Conservation (phyloP, 1,140 invertebrate species). For the Pseudobourletiella spinata region DNA sequence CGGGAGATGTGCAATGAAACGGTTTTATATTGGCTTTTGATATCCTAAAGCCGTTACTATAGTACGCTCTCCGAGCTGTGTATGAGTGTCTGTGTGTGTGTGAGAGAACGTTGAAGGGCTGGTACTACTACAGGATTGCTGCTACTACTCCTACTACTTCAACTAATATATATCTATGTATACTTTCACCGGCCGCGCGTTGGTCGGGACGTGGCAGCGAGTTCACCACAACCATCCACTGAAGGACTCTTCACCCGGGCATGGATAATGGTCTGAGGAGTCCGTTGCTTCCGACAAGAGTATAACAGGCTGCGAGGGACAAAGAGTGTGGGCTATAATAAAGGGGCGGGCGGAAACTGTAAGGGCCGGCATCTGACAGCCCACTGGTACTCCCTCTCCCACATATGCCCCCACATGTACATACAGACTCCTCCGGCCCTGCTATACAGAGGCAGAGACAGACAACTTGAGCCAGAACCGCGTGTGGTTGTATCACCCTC, state of each 20-base stretch:
- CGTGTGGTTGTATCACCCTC: not conserved
- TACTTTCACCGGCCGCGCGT: not conserved
- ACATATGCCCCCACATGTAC: not conserved
- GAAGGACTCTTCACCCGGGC: not conserved
- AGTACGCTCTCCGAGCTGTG: too few relatives aligned
- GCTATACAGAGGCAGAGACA: not conserved
- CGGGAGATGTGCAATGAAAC: too few relatives aligned
- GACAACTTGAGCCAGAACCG: not conserved
- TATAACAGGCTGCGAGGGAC: too few relatives aligned
- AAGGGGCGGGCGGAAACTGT: too few relatives aligned
- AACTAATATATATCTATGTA: too few relatives aligned
- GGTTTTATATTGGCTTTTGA: too few relatives aligned
- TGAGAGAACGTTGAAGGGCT: not conserved
- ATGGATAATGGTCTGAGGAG: not conserved
- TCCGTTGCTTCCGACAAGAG: not conserved
- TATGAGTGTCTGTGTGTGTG: too few relatives aligned
- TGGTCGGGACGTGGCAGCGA: not conserved
- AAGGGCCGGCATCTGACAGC: not conserved
- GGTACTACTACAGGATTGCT: not conserved
- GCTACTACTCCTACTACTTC: too few relatives aligned
- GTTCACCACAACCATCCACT: not conserved
- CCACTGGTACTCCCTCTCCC: not conserved
- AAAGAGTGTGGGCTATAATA: too few relatives aligned
- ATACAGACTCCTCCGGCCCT: not conserved
- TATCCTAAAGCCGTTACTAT: too few relatives aligned